These are phyloP conservation scores for Manis pentadactyla DNA, from an alignment of 2,797 vertebrate species.

Conservation along the genomic window DNA sequence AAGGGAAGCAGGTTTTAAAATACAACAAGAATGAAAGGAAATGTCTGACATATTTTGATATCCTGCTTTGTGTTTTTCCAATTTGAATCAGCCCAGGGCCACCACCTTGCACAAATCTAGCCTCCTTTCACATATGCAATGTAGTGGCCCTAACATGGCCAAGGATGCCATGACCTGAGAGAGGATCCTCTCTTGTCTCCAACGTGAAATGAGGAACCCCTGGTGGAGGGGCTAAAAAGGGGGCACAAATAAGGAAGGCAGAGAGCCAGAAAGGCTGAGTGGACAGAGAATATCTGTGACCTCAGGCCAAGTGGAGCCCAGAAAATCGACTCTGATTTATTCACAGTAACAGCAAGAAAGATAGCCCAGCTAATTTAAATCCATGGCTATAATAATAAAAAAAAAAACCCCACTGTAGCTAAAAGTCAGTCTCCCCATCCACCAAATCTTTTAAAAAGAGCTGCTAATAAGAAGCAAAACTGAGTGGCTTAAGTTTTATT, in stretches of 20 bases:
- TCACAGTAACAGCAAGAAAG: not conserved
- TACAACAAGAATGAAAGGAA: not conserved
- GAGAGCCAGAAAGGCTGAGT: not conserved
- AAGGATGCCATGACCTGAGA: not conserved
- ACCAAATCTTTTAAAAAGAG: conserved; percentile 45
- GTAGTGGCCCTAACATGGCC: not conserved
- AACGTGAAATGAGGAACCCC: not conserved
- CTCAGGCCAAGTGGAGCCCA: not conserved
- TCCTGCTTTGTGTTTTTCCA: conserved; percentile 17
- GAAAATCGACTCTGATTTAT: conserved; percentile 12
- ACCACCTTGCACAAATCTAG: not conserved
- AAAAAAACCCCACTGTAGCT: not conserved
- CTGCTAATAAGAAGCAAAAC: conserved; percentile 59
- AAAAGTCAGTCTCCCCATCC: conserved; percentile 36
- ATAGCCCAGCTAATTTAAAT: conserved; percentile 59
- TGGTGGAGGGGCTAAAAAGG: not conserved
- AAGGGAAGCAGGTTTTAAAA: conserved; percentile 25
- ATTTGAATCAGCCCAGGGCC: not conserved
- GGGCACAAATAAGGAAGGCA: not conserved
- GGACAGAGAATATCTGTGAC: not conserved
- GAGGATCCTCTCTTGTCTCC: not conserved
- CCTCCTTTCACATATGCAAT: not conserved
- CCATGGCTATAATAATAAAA: not conserved
- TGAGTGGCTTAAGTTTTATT: conserved; percentile 34
- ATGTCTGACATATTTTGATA: not conserved